A percentile compares a stretch with the other conserved stretches of the same genome.
phyloP scores from a whole-genome alignment of 2,797 vertebrate species.

The Danio choprae region DNA sequence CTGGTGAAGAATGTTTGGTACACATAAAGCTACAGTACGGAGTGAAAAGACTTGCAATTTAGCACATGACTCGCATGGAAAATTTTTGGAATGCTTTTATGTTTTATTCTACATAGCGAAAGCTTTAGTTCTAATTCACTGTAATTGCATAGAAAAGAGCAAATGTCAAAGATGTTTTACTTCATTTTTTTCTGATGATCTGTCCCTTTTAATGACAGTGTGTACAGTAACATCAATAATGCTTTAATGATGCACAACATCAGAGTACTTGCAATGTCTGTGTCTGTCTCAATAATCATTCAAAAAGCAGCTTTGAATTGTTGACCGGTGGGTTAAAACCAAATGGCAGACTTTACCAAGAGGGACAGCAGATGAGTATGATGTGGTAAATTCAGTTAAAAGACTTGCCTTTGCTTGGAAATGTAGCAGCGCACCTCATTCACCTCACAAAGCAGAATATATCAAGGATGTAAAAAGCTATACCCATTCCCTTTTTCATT shows the following conservation, averaged over 20 bases:
- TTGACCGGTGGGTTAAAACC: neutral
- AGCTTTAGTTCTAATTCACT: neutral
- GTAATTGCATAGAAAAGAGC: neutral
- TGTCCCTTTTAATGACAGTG: neutral
- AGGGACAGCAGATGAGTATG: conserved; percentile 2
- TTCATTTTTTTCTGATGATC: neutral
- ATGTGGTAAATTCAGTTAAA: conserved; percentile 23
- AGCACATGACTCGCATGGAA: neutral
- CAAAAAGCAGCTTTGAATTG: conserved; percentile 1
- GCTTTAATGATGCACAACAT: neutral
- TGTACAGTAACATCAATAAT: conserved; percentile 6
- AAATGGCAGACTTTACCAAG: neutral
- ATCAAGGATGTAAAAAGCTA: conserved; percentile 77
- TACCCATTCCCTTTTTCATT: conserved; percentile 64
- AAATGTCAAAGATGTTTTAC: neutral
- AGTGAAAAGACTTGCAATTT: neutral
- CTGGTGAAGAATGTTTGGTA: neutral
- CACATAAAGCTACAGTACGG: neutral
- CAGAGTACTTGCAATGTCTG: neutral
- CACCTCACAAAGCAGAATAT: conserved; percentile 77
- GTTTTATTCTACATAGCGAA: neutral
- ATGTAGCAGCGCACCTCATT: neutral
- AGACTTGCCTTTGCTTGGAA: neutral
- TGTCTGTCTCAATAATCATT: neutral
- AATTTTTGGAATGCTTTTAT: neutral